These are phyloP conservation scores for Verasper variegatus DNA, from an alignment of 2,113 vertebrate genomes.

Conservation along the genomic window DNA sequence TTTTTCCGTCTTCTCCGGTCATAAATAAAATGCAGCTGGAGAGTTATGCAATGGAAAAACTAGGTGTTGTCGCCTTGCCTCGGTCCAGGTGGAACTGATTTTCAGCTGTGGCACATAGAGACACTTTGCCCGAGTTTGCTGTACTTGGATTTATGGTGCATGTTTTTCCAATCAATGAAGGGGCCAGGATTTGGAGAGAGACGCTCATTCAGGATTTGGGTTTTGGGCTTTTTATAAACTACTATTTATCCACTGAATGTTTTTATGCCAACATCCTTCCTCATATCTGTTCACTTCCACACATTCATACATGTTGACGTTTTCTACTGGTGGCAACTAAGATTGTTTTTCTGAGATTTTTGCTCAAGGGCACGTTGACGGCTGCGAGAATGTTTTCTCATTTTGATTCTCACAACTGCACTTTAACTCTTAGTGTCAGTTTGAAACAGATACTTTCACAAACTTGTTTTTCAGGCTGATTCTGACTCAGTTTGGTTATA, in stretches of 20 bases:
- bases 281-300: neutral
- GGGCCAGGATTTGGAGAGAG: constrained; percentile 4
- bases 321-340: neutral
- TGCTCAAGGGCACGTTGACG: neutral
- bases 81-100: constrained; percentile 68
- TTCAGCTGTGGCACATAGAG: constrained; percentile 36
- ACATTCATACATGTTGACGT: neutral
- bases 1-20: constrained; percentile 14
- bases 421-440: neutral
- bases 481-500: neutral
- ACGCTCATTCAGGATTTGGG: constrained; percentile 11
- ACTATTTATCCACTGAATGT: constrained; percentile 4
- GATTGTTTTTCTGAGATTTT: neutral
- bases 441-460: neutral
- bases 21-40: constrained; percentile 58
- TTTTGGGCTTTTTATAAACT: constrained; percentile 5
- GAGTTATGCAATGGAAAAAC: constrained; percentile 67
- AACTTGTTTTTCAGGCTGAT: neutral
- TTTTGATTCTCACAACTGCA: neutral
- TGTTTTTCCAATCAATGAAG: constrained; percentile 36
- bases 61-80: constrained; percentile 21
- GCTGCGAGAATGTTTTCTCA: neutral
- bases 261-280: neutral
- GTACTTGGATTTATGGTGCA: constrained; percentile 26
- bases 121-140: constrained; percentile 27